Evolutionary conservation across 2,113 vertebrate species (phyloP).

Genomic region (Ptilonorhynchus violaceus): DNA sequence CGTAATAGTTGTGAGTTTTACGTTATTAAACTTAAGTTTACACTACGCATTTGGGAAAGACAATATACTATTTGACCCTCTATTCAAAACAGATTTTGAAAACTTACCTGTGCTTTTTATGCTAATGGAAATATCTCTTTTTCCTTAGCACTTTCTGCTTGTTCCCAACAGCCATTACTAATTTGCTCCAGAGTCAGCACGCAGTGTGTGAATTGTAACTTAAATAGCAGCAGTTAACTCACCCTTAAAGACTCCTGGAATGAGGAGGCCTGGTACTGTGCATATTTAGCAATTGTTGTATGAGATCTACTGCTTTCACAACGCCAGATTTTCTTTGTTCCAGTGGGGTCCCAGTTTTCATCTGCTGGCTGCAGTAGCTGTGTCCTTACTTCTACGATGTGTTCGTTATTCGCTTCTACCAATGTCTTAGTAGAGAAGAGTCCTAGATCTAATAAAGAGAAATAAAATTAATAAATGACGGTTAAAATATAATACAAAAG

Average conservation of each 20-base stretch:
- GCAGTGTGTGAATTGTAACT: neutral
- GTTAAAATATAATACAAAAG: neutral
- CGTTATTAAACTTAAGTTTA: neutral
- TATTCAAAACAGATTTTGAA: neutral
- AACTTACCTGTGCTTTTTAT: neutral
- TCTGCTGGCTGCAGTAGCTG: conserved; percentile 93
- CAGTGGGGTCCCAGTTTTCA: conserved; percentile 96
- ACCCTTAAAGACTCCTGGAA: conserved; percentile 98
- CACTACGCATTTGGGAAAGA: neutral
- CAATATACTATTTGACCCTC: neutral
- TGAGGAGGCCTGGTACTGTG: conserved; percentile 97
- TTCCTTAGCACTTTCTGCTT: neutral
- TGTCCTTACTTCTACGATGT: conserved; percentile 95
- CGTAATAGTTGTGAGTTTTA: neutral
- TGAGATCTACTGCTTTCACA: conserved; percentile 97
- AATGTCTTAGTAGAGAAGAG: conserved; percentile 98
- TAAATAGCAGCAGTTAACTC: conserved; percentile 40
- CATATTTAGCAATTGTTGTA: conserved; percentile 96
- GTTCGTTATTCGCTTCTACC: conserved; percentile 97
- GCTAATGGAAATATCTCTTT: neutral
- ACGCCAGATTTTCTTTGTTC: conserved; percentile 94
- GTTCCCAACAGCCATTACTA: neutral
- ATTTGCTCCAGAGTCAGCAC: neutral
- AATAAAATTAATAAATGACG: neutral
- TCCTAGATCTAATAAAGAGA: conserved; percentile 83